Base-by-base conservation (phyloP, 2,888 invertebrate species). In the Drosophila melanocephala region DNA sequence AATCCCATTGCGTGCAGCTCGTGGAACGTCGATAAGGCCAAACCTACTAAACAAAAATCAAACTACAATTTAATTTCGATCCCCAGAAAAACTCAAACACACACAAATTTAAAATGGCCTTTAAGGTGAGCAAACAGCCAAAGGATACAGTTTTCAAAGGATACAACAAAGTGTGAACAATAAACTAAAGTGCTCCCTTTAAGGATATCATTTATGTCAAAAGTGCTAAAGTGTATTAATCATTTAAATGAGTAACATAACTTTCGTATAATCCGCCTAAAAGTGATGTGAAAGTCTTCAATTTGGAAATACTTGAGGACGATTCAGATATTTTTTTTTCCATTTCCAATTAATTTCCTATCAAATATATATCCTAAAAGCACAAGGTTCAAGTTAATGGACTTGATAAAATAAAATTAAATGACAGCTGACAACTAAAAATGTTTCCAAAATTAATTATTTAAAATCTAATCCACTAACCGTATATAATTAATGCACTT, bases 1-100 rank as follows among this genome's bases (percentile, higher is more conserved):
- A 93, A 92, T 93, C 92, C 93, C 92, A 92, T 91, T 91, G 88
- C 90, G 92, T 91, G 88, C 92, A 93, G 91, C 91, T 92, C 91
- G 92, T 91, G 72, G 75, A 86, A 68, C 77, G 68, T 81, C 76
- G 63, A 73, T 52, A 71, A 75, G 51, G 32, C 30, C 50, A 52
- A 59, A 51, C 33, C 33, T 32, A 52, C 28, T 12, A 65, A 65
- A 28, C 22, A 39, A 65, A 66, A 62, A 65, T 66, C 67, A 68
- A 88, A 79, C 81, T 79, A 75, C 71, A 88, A 76, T 62, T 47
- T 79, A 76, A 79, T 71, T 52, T 53, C 4, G 16, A 47, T 9
- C 47, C 16, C 26, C 28, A 26, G 47, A 28, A 47, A 52, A 32
- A 14, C 10, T 28, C 12, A 65, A 68, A 58, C 32, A 74, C 28